Percentiles rank a stretch among this genome's conserved stretches.
phyloP scores from a whole-genome alignment of 92 coral and sea anemone genomes.

The Umimayanthus kanabou region DNA sequence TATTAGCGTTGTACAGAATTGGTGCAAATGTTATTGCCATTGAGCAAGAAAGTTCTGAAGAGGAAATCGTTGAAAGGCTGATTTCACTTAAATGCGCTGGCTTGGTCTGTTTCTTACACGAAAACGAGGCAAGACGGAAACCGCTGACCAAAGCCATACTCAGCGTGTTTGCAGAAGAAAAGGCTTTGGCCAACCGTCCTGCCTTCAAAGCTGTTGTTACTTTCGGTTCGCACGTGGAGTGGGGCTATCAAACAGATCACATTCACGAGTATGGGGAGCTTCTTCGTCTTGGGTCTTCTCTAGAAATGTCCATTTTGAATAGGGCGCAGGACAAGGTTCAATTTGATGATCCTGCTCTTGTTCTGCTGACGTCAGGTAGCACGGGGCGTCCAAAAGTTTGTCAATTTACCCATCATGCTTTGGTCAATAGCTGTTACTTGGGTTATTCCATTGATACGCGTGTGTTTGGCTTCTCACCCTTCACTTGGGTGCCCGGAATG shows the following conservation, averaged over 20 bases:
- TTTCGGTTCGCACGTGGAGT: neutral
- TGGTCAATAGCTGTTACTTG: neutral
- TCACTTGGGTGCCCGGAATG: constrained; percentile 19
- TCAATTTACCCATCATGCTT: constrained; percentile 1
- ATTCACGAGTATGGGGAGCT: neutral
- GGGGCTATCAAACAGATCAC: neutral
- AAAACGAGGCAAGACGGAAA: neutral
- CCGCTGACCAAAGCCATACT: neutral
- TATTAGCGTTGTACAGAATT: neutral
- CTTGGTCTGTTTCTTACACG: neutral
- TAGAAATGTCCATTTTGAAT: neutral
- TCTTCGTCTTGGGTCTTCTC: neutral
- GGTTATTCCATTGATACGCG: neutral
- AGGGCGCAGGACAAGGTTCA: constrained; percentile 7
- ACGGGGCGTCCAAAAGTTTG: constrained; percentile 6
- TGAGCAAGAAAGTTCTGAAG: neutral
- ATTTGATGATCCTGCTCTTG: constrained; percentile 27
- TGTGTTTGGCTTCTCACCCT: neutral
- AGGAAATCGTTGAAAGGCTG: neutral
- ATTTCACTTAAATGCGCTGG: neutral
- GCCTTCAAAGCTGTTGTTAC: constrained; percentile 2
- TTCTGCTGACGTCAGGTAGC: constrained; percentile 3
- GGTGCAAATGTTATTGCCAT: constrained; percentile 5
- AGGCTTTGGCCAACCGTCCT: neutral
- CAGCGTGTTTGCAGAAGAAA: neutral